A percentile compares a stretch with the other conserved stretches of the same genome.
Conservation (phyloP, 1,140 invertebrate genomes). For the Heliconius himera region DNA sequence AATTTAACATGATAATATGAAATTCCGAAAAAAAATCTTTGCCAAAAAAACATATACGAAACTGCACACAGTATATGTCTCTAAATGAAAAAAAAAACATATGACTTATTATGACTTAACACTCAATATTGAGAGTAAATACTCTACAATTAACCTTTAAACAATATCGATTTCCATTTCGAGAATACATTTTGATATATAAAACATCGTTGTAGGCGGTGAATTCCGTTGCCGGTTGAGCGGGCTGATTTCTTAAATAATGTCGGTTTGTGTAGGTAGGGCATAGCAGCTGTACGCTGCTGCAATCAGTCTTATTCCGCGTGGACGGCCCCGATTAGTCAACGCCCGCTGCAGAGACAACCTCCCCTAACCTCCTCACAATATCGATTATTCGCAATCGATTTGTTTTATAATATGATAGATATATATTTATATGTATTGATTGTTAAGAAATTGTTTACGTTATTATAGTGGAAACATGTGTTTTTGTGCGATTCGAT, state of each 20-base stretch:
- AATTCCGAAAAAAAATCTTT: too few species aligned
- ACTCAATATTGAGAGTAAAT: too few species aligned
- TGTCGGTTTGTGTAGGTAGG: conserved; percentile 76
- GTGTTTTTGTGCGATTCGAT: neutral
- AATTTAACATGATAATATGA: too few species aligned
- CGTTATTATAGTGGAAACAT: too few species aligned
- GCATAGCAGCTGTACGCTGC: conserved; percentile 63
- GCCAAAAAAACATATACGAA: too few species aligned
- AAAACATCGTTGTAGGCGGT: conserved; percentile 50
- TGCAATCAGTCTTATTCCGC: conserved; percentile 80
- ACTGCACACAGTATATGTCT: too few species aligned
- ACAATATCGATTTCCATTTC: conserved; percentile 26
- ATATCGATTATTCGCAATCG: conserved; percentile 76
- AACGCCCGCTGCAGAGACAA: conserved; percentile 77
- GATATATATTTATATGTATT: neutral
- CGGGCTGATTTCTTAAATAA: conserved; percentile 79
- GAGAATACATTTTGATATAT: conserved; percentile 26
- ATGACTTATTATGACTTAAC: too few species aligned
- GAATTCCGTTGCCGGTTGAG: conserved; percentile 73
- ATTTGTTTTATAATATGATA: conserved; percentile 54
- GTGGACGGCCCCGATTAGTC: conserved; percentile 79
- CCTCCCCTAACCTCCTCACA: conserved; percentile 63
- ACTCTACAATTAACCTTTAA: conserved; percentile 15
- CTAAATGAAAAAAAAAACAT: too few species aligned
- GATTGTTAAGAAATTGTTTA: neutral